Conservation (phyloP, 2,113 vertebrate species). For the western clawed frog (Xenopus tropicalis) region UCB_Xtro_10.0 CM004449.2:10399001-10399500, state of each 20-base stretch:
- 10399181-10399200: not conserved
- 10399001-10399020: constrained; percentile 50
- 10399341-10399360: not conserved
- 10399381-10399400: not conserved
- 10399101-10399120: not conserved
- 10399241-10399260: not conserved
- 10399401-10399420: not conserved
- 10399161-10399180: not conserved
- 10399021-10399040: constrained; percentile 52
- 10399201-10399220: not conserved
- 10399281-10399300: not conserved
- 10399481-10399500: not conserved
- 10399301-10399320: not conserved
- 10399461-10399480: not conserved
- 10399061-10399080: constrained; percentile 31
- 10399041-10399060: constrained; percentile 47
- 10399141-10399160: not conserved
- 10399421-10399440: not conserved
- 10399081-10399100: constrained; percentile 2
- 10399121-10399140: not conserved
- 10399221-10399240: not conserved
- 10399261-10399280: not conserved
- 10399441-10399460: not conserved
- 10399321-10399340: not conserved
- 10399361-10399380: not conserved